Evolutionary conservation across 2,113 vertebrate genomes (phyloP).

Genomic region (Sylvietta virens): DNA sequence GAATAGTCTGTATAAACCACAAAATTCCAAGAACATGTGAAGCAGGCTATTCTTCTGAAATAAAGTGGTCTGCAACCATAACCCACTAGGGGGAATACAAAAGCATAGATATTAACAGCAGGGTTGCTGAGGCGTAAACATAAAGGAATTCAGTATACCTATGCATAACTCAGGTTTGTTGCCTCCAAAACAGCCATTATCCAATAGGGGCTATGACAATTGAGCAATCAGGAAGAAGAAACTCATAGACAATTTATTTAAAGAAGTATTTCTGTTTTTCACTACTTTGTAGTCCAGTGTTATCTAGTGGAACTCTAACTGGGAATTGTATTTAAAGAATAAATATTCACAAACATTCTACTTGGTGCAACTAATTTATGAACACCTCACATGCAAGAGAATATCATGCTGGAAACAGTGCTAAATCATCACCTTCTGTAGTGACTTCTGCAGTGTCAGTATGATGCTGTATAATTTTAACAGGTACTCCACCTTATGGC

Average conservation of each 20-base stretch:
- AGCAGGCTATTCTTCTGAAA: not conserved
- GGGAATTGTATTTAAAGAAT: not conserved
- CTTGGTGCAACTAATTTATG: not conserved
- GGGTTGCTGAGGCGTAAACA: not conserved
- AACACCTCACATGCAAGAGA: not conserved
- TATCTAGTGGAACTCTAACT: not conserved
- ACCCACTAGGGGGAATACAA: not conserved
- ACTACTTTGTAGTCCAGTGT: not conserved
- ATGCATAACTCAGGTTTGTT: not conserved
- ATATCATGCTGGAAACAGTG: not conserved
- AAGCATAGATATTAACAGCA: not conserved
- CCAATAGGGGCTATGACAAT: not conserved
- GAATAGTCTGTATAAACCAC: not conserved
- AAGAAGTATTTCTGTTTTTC: not conserved
- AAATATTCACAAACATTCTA: not conserved
- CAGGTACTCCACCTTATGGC: not conserved
- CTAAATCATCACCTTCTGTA: not conserved
- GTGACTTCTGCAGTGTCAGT: not conserved
- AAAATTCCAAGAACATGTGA: not conserved
- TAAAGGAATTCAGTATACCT: not conserved
- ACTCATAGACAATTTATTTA: not conserved
- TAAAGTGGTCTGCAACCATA: not conserved
- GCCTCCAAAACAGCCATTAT: not conserved
- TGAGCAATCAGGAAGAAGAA: not conserved
- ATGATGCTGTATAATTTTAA: not conserved